phyloP scores from a whole-genome alignment of 2,888 invertebrate genomes.

The Sphaerolaimus hirsutus region DNA sequence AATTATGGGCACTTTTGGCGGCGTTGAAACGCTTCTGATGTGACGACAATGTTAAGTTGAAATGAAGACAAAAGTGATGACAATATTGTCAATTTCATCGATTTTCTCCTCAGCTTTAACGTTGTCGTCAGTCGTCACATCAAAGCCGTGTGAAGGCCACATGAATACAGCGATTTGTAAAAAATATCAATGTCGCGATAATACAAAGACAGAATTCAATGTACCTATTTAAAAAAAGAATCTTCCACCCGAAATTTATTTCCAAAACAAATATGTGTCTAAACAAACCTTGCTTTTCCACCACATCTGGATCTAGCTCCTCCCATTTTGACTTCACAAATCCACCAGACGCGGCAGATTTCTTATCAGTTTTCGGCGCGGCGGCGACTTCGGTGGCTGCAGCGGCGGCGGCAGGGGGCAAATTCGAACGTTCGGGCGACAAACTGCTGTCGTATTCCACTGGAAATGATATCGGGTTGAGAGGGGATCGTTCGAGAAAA shows the following conservation, averaged over 20 bases:
- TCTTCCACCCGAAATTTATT: no score
- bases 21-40: not conserved
- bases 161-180: no score
- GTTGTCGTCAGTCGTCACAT: not conserved
- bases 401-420: not conserved
- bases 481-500: no score
- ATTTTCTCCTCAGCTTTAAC: not conserved
- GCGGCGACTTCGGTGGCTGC: not conserved
- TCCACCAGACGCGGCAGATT: no score
- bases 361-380: not conserved
- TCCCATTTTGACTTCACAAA: slow-evolving; percentile 85
- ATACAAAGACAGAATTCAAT: no score
- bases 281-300: slow-evolving; percentile 36
- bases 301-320: slow-evolving; percentile 63
- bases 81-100: no score
- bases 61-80: not conserved
- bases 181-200: no score
- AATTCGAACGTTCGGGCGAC: not conserved
- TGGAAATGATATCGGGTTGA: no score
- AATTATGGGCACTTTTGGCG: not conserved
- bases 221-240: no score
- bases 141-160: not conserved
- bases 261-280: not conserved
- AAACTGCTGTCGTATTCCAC: no score
- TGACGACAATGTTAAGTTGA: not conserved